Base-by-base conservation (phyloP, 2,888 invertebrate genomes). In the Vanessa cardui region DNA sequence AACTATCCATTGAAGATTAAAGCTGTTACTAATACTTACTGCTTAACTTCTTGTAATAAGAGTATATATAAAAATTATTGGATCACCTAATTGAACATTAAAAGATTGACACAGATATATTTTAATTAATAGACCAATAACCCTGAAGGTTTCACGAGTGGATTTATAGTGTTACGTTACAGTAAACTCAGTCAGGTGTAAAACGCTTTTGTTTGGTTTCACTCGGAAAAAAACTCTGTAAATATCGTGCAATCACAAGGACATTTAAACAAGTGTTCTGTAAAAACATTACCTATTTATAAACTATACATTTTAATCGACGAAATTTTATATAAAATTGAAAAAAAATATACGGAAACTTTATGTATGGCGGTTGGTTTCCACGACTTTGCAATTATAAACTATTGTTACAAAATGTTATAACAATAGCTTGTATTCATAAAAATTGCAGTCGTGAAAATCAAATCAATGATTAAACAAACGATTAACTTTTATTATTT, bases 181-280 rank as follows among this genome's bases (percentile, higher is more conserved):
- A 77, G 72, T 74, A 78, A 81, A 81, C 68, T 72, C 77, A 79
- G 80, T 80, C 80, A 74, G 76, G 76, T 77, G 76, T 77, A 78
- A 83, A 83, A 79, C 74, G 74, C 75, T 77, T 79, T 84, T 86
- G 84, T 84, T 74, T 76, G 87, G 86, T 86, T 88, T 89, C 88
- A 83, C 84, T 79, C 72, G 62, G 58, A 78, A 64, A 74, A 75
- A 77, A 76, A 47, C 47, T 72, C 59, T 69, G 66, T 80, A 79
- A 83, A 83, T 82, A 82, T 75, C 60, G 54, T 47, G 21, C 65
- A 69, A 73, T 77, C 73, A 75, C 87, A 85, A 87, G 87, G 84
- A 84, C 83, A 74, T 70, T 56, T 62, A 73, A 71, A 78, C 78
- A 77, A 78, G 79, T 77, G 79, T 80, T 83, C 81, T 74, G 66